Conservation (phyloP, 92 coral and sea anemone genomes). For the Parazoanthus swiftii region DNA sequence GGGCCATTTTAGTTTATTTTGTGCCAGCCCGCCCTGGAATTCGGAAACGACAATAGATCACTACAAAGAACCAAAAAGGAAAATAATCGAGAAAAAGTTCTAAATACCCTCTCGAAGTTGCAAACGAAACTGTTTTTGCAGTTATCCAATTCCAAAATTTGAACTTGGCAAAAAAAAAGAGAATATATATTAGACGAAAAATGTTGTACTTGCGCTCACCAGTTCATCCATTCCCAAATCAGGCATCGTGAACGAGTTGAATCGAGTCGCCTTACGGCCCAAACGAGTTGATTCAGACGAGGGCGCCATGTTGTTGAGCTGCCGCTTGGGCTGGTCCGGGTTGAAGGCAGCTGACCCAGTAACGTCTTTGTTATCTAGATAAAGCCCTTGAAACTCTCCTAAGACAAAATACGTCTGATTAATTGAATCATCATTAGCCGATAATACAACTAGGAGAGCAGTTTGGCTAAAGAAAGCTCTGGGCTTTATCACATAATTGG, state of each 20-base stretch:
- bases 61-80: too few species aligned
- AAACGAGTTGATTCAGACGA: background rate
- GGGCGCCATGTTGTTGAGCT: background rate
- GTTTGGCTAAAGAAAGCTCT: too few species aligned
- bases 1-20: too few species aligned
- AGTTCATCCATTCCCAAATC: background rate
- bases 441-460: background rate
- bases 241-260: background rate
- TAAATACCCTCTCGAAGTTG: too few species aligned
- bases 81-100: too few species aligned
- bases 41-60: too few species aligned
- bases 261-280: background rate
- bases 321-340: background rate
- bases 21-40: too few species aligned
- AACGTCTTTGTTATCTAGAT: slow-evolving; percentile 5
- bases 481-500: too few species aligned
- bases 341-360: background rate
- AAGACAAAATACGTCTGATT: background rate
- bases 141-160: too few species aligned
- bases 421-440: background rate
- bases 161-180: too few species aligned
- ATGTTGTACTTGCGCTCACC: background rate
- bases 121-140: too few species aligned
- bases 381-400: slow-evolving; percentile 19
- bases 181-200: too few species aligned